Evolutionary conservation across 2,888 invertebrate species (phyloP), one percentile per base, ranked within the genome.

Genomic region (Amblyjoppa proteus): DNA sequence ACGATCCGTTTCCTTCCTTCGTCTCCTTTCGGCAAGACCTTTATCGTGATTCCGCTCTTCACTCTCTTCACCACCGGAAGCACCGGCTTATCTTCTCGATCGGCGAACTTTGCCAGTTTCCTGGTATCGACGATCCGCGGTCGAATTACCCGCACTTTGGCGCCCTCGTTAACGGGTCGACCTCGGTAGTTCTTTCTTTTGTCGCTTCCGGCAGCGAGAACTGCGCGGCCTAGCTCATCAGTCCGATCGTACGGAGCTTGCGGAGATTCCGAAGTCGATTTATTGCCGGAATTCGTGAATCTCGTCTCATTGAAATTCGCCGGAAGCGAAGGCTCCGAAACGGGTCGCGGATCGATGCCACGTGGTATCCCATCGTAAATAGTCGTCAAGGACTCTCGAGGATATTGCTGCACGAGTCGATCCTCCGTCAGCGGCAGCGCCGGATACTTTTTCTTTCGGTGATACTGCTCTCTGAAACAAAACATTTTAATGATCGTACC

Each of bases 151-250:
- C 83, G 89, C 3, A 90, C 84, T 87, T 90, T 92, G 0, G 83
- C 25, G 34, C 49, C 49, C 34, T 87, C 77, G n/a, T 87, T 79
- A 9, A 91, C 80, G 51, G 81, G 49, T 25, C 87, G 89, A 13
- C 92, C 93, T 84, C 91, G 92, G 66, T 93, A 93, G 90, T 93
- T 93, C 80, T 90, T 93, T 51, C 86, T 84, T 73, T 91, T 92
- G 3, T 20, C 45, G 41, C 34, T 41, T 20, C 25, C 79, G 11
- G 6, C 7, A 0, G 69, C 70, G 0, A 75, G 66, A 4, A 85
- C 80, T 28, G 61, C 61, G 38, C 73, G 61, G 61, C 77, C 83
- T 2, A 73, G 66, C 16, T 80, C 58, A 34, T 92, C 91, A 0
- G 38, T 79, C 31, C 83, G 77, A 45, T 89, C 85, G 79, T 91